Evolutionary conservation across 2,113 vertebrate species (phyloP).

Genomic region (Cavia aperea): DNA sequence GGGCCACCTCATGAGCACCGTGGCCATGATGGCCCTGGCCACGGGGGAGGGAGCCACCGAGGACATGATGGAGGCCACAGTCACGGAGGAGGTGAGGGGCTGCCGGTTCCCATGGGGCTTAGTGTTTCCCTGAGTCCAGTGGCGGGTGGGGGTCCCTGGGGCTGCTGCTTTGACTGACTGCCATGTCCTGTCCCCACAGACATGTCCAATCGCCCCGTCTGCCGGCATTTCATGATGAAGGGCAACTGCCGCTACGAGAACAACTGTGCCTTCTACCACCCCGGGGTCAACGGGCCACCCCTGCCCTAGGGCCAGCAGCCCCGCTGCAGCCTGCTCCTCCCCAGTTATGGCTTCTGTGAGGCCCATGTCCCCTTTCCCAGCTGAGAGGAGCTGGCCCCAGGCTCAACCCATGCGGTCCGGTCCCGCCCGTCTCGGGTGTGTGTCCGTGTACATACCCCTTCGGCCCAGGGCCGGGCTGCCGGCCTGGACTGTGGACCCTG

Average conservation of each 20-base stretch:
- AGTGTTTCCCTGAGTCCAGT: background rate
- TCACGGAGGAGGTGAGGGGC: slow-evolving; percentile 72
- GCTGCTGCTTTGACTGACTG: background rate
- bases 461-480: slow-evolving; percentile 27
- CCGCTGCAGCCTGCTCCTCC: slow-evolving; percentile 58
- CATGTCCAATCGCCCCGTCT: slow-evolving; percentile 89
- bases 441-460: slow-evolving; percentile 59
- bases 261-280: slow-evolving; percentile 94
- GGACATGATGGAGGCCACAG: slow-evolving; percentile 71
- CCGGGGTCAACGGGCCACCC: slow-evolving; percentile 88
- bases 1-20: slow-evolving; percentile 71
- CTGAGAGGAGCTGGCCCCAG: slow-evolving; percentile 65
- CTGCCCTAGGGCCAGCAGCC: slow-evolving; percentile 75
- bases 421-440: slow-evolving; percentile 60
- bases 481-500: slow-evolving; percentile 28
- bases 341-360: slow-evolving; percentile 78
- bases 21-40: slow-evolving; percentile 72
- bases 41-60: slow-evolving; percentile 73
- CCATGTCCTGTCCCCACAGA: slow-evolving; percentile 71
- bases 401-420: slow-evolving; percentile 46
- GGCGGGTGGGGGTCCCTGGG: no score
- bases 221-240: slow-evolving; percentile 95
- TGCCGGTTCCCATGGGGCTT: rapidly evolving
- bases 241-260: slow-evolving; percentile 92
- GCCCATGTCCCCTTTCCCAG: slow-evolving; percentile 64